Base-by-base conservation (phyloP, 2,797 vertebrate species). In the Eupleurogrammus muticus region DNA sequence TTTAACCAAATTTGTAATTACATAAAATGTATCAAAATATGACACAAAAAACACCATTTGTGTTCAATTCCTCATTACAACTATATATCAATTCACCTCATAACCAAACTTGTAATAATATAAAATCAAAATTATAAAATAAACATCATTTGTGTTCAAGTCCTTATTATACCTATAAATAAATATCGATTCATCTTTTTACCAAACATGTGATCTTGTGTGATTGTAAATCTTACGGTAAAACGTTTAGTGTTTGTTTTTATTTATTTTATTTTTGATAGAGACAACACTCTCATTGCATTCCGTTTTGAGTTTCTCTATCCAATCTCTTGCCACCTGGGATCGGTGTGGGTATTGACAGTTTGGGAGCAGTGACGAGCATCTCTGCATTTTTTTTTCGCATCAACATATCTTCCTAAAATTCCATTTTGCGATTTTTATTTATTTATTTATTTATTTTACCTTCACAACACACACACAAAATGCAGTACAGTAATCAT, bases 261-360 rank as follows among this genome's bases (percentile, higher is more conserved):
- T 47, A 48, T 36, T 60, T 23, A 16, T 66, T 24, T 23, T 73
- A 28, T 40, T 23, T 50, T 56, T 46, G 12, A 48, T 58, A 64
- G 64, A 54, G 28, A 17, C 5, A 17, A 60, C 13, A 61, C 42
- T 54, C 32, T 52, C 21, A 19, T 50, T 60, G 58, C 21, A 52
- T 76, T 67, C 46, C 76, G 58, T 82, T 87, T 81, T 48, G 49
- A 60, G 16, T 67, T 35, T 32, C 70, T 79, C 60, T 82, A 69
- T 73, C 59, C 63, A 81, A 68, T 86, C 21, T 79, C 34, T 57
- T 60, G 46, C 70, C 59, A 70, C 73, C 60, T 76, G 70, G 87
- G 85, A 84, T 82, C 66, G 77, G 53, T 64, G 63, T 69, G 80
- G 80, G 44, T 40, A 51, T 48, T 82, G 82, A 85, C 73, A 82